Conservation (phyloP, 2,113 vertebrate species). For the Stictonetta naevosa region DNA sequence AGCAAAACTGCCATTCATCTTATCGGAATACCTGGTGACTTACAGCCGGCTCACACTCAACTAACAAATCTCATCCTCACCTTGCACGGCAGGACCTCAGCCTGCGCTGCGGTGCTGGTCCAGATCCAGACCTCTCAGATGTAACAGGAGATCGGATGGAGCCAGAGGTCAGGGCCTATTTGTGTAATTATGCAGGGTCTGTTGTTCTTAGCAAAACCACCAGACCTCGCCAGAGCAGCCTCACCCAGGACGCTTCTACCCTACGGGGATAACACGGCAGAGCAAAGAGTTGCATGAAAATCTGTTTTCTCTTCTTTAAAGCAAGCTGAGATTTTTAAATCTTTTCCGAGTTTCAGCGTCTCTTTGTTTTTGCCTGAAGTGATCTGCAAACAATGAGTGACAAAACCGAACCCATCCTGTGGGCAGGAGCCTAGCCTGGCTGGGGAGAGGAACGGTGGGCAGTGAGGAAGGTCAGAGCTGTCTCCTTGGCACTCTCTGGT, state of each 20-base stretch:
- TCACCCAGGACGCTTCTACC: background rate
- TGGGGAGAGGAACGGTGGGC: no score
- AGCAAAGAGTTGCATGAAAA: fast-evolving
- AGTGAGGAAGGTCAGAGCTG: background rate
- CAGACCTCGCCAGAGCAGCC: background rate
- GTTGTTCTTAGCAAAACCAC: slow-evolving; percentile 19
- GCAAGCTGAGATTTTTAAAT: background rate
- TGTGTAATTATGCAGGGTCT: background rate
- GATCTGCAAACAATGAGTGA: background rate
- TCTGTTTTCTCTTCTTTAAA: background rate
- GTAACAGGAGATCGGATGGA: background rate
- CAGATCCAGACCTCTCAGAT: background rate
- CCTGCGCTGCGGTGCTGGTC: fast-evolving
- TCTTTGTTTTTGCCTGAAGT: background rate
- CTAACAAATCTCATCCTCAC: background rate
- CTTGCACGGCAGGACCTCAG: background rate
- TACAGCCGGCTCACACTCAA: background rate
- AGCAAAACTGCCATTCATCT: background rate
- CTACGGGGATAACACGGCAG: background rate
- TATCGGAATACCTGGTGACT: background rate
- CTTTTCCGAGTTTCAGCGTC: background rate
- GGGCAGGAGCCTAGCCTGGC: background rate
- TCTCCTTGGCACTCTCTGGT: background rate
- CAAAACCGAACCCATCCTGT: background rate
- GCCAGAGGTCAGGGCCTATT: background rate